phyloP scores from a whole-genome alignment of 2,888 invertebrate genomes.

The Dynastes maya region DNA sequence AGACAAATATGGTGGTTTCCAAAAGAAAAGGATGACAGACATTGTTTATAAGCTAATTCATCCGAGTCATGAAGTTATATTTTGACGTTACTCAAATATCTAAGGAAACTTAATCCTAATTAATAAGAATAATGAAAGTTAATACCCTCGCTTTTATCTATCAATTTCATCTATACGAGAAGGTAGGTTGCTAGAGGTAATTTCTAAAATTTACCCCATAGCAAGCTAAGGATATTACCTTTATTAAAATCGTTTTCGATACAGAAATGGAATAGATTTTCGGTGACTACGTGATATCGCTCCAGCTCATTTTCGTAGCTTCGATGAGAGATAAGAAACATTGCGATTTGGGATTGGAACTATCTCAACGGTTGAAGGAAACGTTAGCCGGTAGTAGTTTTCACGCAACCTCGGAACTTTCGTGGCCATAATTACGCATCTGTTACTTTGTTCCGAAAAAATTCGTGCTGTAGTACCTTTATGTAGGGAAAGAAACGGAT shows the following conservation, averaged over 20 bases:
- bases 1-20: too few species aligned
- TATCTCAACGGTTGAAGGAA: conserved; percentile 23
- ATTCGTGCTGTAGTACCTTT: neutral
- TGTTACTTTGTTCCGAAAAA: conserved; percentile 2
- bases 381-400: conserved; percentile 32
- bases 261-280: conserved; percentile 15
- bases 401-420: conserved; percentile 28
- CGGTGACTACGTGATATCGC: conserved; percentile 29
- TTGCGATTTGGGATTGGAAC: neutral
- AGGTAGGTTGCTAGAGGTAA: too few species aligned
- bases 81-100: too few species aligned
- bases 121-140: too few species aligned
- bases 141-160: too few species aligned
- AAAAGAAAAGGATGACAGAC: too few species aligned
- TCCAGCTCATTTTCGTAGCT: conserved; percentile 6
- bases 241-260: conserved; percentile 18
- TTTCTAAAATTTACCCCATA: neutral
- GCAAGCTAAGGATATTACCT: neutral
- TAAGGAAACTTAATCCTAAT: too few species aligned
- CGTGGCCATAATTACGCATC: conserved; percentile 24
- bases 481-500: too few species aligned
- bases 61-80: too few species aligned
- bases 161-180: too few species aligned
- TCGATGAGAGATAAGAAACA: conserved; percentile 23
- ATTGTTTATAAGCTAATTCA: too few species aligned